A percentile compares a stretch with the other conserved stretches of the same genome.
Conservation (phyloP, 2,113 vertebrate species). For the Osmerus eperlanus region DNA sequence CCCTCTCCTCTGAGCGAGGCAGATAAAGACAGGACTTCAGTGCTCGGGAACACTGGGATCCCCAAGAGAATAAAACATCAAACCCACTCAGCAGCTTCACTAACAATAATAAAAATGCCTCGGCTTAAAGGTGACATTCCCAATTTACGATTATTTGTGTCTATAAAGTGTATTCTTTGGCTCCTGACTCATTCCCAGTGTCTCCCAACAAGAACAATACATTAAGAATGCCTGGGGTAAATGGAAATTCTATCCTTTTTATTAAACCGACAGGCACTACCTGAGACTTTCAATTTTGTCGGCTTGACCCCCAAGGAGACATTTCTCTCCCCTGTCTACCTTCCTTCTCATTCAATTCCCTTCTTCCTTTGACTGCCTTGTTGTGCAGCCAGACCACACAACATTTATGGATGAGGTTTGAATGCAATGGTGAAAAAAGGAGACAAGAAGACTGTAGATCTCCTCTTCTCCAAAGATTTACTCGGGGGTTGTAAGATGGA, state of each 20-base stretch:
- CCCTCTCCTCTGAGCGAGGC: slow-evolving; percentile 54
- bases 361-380: slow-evolving; percentile 4
- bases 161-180: slow-evolving; percentile 99
- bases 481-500: slow-evolving; percentile 55
- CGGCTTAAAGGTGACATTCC: slow-evolving; percentile 99
- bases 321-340: slow-evolving; percentile 34
- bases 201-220: slow-evolving; percentile 89
- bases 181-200: slow-evolving; percentile 89
- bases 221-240: slow-evolving; percentile 88
- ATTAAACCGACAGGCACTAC: slow-evolving; percentile 89
- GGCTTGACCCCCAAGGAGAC: slow-evolving; percentile 77
- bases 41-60: slow-evolving; percentile 78
- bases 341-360: background rate
- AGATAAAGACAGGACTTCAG: slow-evolving; percentile 83
- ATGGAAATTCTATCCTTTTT: slow-evolving; percentile 96
- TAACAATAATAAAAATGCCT: slow-evolving; percentile 99
- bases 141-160: slow-evolving; percentile 99
- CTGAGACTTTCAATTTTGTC: slow-evolving; percentile 86
- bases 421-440: slow-evolving; percentile 45
- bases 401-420: background rate
- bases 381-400: background rate
- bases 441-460: slow-evolving; percentile 50
- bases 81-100: slow-evolving; percentile 94
- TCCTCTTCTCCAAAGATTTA: slow-evolving; percentile 57
- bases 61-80: slow-evolving; percentile 95